Evolutionary conservation across 2,113 vertebrate genomes (phyloP).

Genomic region (Podocnemis expansa): DNA sequence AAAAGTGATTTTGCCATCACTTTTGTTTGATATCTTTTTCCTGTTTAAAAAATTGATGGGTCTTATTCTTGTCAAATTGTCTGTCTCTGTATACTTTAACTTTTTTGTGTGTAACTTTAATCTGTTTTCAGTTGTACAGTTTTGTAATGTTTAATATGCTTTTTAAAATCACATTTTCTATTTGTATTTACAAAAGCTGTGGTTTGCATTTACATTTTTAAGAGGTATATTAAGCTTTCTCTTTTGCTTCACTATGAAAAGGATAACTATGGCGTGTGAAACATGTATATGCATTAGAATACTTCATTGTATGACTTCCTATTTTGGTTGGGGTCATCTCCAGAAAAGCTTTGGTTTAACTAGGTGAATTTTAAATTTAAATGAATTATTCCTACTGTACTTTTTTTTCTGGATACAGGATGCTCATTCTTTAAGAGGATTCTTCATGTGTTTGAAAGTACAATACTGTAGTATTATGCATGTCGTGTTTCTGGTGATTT

Average conservation of each 20-base stretch:
- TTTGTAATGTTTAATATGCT: not conserved
- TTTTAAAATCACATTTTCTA: not conserved
- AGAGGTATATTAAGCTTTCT: not conserved
- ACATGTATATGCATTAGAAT: not conserved
- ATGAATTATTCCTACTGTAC: not conserved
- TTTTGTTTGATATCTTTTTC: not conserved
- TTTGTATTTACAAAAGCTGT: not conserved
- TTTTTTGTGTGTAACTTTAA: slow-evolving; percentile 59
- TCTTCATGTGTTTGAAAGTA: not conserved
- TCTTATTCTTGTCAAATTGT: slow-evolving; percentile 54
- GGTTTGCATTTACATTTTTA: not conserved
- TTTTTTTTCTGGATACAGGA: not conserved
- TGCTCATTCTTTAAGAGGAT: not conserved
- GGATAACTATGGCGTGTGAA: not conserved
- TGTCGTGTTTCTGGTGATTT: not conserved
- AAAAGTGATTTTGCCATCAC: slow-evolving; percentile 5
- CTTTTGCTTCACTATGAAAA: not conserved
- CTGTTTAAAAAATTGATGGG: not conserved
- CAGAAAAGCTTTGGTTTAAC: not conserved
- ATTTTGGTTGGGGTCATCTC: not conserved
- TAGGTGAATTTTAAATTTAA: not conserved
- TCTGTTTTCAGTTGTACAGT: slow-evolving; percentile 22
- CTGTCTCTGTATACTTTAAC: slow-evolving; percentile 41
- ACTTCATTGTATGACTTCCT: not conserved
- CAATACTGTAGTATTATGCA: not conserved